Conservation (phyloP, 2,113 vertebrate genomes). For the Terrapene triunguis region DNA sequence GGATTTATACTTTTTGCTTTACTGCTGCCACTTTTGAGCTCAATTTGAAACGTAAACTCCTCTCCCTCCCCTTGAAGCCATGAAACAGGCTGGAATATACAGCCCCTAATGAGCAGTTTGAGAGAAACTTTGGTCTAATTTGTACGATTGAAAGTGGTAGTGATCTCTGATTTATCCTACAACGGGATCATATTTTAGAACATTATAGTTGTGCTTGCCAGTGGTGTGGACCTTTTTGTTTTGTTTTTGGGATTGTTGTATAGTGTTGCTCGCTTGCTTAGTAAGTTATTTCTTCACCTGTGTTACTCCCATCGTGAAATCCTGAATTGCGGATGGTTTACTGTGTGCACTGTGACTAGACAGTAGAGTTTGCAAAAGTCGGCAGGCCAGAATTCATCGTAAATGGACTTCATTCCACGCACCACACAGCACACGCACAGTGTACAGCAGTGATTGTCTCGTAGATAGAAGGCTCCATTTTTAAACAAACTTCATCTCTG, state of each 20-base stretch:
- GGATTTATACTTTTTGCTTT: not conserved
- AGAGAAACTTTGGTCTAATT: not conserved
- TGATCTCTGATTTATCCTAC: not conserved
- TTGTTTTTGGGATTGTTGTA: not conserved
- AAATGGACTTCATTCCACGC: not conserved
- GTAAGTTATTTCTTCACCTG: conserved; percentile 27
- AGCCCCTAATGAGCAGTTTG: rapidly evolving
- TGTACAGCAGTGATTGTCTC: not conserved
- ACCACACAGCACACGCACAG: rapidly evolving
- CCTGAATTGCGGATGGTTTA: conserved; percentile 8
- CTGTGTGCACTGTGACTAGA: not conserved
- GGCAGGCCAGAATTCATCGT: not conserved
- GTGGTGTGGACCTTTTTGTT: rapidly evolving
- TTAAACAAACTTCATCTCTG: not conserved
- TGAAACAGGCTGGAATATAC: not conserved
- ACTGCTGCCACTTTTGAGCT: not conserved
- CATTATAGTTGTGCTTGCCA: not conserved
- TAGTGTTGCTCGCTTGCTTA: not conserved
- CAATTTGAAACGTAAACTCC: not conserved
- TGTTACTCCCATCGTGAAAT: conserved; percentile 18
- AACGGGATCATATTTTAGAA: not conserved
- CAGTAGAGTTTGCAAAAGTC: conserved; percentile 7
- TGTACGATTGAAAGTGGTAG: not conserved
- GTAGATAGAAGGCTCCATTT: not conserved
- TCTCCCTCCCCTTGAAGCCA: not conserved